phyloP scores from a whole-genome alignment of 2,113 vertebrate species.

The Brevimyrus niger region DNA sequence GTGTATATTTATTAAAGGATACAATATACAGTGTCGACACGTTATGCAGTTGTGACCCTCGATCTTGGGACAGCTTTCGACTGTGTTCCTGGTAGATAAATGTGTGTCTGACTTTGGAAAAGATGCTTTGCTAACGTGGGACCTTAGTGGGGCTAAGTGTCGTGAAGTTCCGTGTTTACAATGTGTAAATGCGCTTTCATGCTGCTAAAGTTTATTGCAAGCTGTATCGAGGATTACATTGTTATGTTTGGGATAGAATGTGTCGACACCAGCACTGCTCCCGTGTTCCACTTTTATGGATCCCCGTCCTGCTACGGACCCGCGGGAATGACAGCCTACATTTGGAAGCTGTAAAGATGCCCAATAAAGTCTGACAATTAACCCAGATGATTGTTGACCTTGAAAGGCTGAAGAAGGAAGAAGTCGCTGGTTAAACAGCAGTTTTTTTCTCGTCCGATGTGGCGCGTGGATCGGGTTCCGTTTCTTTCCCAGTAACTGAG shows the following conservation, averaged over 20 bases:
- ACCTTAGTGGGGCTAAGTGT: not conserved
- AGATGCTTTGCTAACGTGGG: not conserved
- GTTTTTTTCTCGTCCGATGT: not conserved
- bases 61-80: not conserved
- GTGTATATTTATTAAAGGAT: not conserved
- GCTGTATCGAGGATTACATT: not conserved
- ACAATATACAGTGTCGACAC: not conserved
- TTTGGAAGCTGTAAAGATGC: not conserved
- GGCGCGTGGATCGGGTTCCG: not conserved
- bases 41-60: not conserved
- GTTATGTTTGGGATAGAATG: not conserved
- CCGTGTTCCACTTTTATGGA: not conserved
- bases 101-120: not conserved
- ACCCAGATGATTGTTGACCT: not conserved
- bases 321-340: not conserved
- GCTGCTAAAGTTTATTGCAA: not conserved
- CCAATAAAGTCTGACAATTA: not conserved
- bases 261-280: not conserved
- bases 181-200: not conserved
- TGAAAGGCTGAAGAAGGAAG: not conserved
- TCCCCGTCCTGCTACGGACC: not conserved
- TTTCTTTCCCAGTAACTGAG: constrained; percentile 15
- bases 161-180: not conserved
- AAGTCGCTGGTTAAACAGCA: not conserved
- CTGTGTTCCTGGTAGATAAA: not conserved